These are phyloP conservation scores for Eleginops maclovinus DNA, from an alignment of 2,113 vertebrate species.

Conservation along the genomic window DNA sequence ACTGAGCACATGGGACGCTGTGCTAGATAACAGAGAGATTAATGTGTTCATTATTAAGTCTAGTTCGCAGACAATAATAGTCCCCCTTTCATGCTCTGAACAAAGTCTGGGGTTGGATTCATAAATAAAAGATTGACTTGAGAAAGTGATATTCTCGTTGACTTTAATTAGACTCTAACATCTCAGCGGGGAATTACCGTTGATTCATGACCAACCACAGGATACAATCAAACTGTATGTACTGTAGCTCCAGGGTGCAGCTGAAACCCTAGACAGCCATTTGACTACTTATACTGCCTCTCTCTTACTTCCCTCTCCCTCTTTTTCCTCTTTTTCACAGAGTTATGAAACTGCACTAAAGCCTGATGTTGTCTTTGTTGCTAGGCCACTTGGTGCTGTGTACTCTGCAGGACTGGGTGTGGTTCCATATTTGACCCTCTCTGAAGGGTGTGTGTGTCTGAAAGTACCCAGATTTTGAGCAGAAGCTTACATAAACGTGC, in stretches of 20 bases:
- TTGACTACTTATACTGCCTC: slow-evolving; percentile 19
- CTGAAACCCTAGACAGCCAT: slow-evolving; percentile 30
- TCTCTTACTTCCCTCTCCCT: slow-evolving; percentile 30
- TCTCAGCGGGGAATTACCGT: background rate
- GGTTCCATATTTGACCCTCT: slow-evolving; percentile 73
- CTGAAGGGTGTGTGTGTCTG: slow-evolving; percentile 46
- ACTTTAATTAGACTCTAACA: slow-evolving; percentile 59
- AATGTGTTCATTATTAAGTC: slow-evolving; percentile 22
- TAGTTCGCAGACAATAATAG: slow-evolving; percentile 20
- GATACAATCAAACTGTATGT: slow-evolving; percentile 13
- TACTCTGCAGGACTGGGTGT: slow-evolving; percentile 66
- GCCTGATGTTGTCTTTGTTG: slow-evolving; percentile 72
- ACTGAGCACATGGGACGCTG: background rate
- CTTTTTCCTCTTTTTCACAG: slow-evolving; percentile 44
- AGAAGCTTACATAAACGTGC: slow-evolving; percentile 28
- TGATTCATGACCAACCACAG: slow-evolving; percentile 45
- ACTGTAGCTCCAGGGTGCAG: background rate
- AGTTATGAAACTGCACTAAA: slow-evolving; percentile 53
- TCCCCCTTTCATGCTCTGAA: slow-evolving; percentile 32
- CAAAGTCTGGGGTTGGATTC: slow-evolving; percentile 47
- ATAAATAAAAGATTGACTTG: slow-evolving; percentile 65
- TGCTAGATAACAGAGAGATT: slow-evolving; percentile 18
- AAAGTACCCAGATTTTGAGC: slow-evolving; percentile 46
- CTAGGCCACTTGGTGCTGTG: slow-evolving; percentile 66
- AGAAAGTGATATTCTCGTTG: slow-evolving; percentile 42